These are phyloP conservation scores for Taeniopygia guttata DNA, from an alignment of 2,797 vertebrate species.

Conservation along the genomic window DNA sequence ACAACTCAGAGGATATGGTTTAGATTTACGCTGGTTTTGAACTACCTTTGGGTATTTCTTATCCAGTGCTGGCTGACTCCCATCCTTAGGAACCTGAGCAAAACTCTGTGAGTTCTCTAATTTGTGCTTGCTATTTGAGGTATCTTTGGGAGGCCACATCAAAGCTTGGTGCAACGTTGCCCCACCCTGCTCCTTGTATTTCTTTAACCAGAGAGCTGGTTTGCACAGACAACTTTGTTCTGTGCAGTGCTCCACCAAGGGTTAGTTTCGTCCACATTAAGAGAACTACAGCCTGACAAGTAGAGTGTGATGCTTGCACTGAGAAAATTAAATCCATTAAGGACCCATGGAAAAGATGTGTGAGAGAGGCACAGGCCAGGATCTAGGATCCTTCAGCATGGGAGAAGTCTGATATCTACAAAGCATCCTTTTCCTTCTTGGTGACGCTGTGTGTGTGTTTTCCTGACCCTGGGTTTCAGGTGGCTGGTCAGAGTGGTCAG, in stretches of 20 bases:
- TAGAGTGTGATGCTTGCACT: background rate
- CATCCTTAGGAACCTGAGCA: background rate
- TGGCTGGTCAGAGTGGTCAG: constrained; percentile 95
- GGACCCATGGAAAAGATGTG: background rate
- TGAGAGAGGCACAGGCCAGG: background rate
- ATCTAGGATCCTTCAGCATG: background rate
- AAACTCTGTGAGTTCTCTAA: background rate
- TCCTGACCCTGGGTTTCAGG: constrained; percentile 73
- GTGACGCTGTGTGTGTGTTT: background rate
- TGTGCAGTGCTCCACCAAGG: background rate
- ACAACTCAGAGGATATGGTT: background rate
- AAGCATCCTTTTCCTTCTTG: background rate
- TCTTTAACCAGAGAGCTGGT: background rate
- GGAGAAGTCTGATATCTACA: background rate
- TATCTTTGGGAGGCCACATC: background rate
- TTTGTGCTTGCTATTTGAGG: background rate
- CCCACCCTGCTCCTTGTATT: background rate
- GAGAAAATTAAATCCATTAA: background rate
- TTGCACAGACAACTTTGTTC: background rate
- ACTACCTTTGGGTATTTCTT: background rate
- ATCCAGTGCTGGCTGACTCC: background rate
- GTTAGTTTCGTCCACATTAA: background rate
- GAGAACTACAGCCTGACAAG: background rate
- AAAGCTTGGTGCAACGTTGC: background rate
- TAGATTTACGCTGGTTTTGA: background rate